Evolutionary conservation across 2,113 vertebrate species (phyloP).

Genomic region (Mesitornis unicolor): DNA sequence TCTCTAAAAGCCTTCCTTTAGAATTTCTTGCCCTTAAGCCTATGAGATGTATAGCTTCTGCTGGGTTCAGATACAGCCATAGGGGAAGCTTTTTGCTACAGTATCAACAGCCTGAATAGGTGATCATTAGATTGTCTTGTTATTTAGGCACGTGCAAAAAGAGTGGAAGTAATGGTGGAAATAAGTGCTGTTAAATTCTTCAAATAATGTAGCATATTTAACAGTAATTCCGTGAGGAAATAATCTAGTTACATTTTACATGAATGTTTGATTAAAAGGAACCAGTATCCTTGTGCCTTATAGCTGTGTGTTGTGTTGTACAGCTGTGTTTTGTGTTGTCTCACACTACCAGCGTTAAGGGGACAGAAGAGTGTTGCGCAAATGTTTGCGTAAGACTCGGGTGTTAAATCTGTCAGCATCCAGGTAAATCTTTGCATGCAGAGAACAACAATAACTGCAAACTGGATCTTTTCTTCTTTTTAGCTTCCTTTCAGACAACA

Average conservation of each 20-base stretch:
- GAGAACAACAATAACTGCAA: background rate
- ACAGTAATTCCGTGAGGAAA: background rate
- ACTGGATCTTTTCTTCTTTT: background rate
- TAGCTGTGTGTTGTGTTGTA: background rate
- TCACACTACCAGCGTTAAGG: background rate
- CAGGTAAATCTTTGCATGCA: background rate
- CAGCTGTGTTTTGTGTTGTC: background rate
- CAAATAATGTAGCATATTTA: background rate
- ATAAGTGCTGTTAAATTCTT: background rate
- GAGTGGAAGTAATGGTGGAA: background rate
- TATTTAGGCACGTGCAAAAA: background rate
- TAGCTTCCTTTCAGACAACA: background rate
- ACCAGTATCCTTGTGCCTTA: background rate
- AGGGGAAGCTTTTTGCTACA: background rate
- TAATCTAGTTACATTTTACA: background rate
- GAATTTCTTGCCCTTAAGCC: background rate
- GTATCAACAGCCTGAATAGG: background rate
- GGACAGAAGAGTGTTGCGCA: background rate
- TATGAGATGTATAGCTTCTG: background rate
- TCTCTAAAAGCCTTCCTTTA: background rate
- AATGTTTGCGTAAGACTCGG: background rate
- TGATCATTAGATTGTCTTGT: background rate
- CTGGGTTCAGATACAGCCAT: background rate
- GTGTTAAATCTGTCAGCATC: background rate
- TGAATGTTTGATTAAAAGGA: background rate